A percentile compares a stretch with the other conserved stretches of the same genome.
Evolutionary conservation across 2,113 vertebrate species (phyloP).

Genomic region (Rhinoptilus africanus): DNA sequence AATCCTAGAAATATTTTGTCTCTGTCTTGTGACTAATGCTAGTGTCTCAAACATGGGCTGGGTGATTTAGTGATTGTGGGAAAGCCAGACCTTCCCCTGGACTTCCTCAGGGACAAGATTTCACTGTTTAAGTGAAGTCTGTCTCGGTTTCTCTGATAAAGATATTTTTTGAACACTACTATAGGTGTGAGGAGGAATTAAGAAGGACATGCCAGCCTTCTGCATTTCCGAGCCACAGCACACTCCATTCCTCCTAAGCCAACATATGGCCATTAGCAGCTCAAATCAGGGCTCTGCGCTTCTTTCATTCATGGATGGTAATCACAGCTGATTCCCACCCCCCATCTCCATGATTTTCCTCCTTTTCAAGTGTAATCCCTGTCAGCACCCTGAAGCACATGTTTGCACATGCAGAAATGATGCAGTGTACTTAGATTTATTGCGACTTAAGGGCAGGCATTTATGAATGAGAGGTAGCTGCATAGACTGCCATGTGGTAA

Average conservation of each 20-base stretch:
- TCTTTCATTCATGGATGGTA: neutral
- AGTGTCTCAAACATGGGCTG: rapidly evolving
- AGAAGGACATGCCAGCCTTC: neutral
- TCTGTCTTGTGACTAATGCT: neutral
- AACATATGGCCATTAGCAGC: neutral
- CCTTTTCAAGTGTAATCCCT: neutral
- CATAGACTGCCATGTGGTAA: neutral
- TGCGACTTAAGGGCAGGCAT: neutral
- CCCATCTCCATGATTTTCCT: neutral
- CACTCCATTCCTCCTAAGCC: neutral
- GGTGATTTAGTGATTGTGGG: neutral
- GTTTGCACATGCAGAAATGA: neutral
- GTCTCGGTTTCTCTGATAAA: neutral
- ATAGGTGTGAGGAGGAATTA: neutral
- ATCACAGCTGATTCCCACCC: neutral
- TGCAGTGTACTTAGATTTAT: neutral
- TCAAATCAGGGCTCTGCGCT: neutral
- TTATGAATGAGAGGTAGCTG: neutral
- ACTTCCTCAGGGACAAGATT: neutral
- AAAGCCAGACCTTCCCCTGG: neutral
- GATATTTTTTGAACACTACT: neutral
- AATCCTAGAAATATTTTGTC: neutral
- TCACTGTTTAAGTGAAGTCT: neutral
- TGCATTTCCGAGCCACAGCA: neutral
- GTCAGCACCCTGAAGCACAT: neutral